Base-by-base conservation (phyloP, 2,888 invertebrate species). In the Lasioglossum lativentre region DNA sequence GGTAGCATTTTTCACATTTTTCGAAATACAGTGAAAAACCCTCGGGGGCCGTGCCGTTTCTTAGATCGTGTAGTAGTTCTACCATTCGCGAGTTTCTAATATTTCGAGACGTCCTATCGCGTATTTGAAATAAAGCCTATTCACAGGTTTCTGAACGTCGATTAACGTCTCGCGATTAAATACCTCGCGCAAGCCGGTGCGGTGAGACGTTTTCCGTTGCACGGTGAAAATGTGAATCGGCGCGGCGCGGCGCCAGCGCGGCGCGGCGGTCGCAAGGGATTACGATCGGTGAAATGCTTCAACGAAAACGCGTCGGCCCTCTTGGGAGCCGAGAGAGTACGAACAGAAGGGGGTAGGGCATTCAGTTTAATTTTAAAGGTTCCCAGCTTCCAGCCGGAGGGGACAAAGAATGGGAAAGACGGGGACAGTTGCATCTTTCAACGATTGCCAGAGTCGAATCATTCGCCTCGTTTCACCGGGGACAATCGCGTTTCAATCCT, bases 391-490 rank as follows among this genome's bases (percentile, higher is more conserved):
- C 45, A 59, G 19, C 40, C 45, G 30, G n/a, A 19, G 76, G 56
- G 56, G 10, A 63, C 76, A 63, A 42, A 79, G 80, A 73, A 40
- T 30, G n/a, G 63, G 71, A 72, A 83, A 80, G 75, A 66, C 71
- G 52, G 73, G 72, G 74, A 59, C 72, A 52, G 66, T 73, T 78
- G 71, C 77, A 75, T 73, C 78, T 75, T 77, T 86, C 73, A 56
- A 42, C 73, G 82, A 80, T 75, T 86, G 82, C 79, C 74, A 71
- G 76, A 75, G 80, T 77, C 80, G 77, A 86, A 80, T 83, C 70
- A 80, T 77, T 86, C 86, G 83, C 56, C 83, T 83, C 86, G 86
- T 78, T 86, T 86, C 70, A 80, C 78, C 72, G 40, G 42, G 59
- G 75, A 80, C 86, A 86, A 80, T 86, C 70, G 74, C 47, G 76